Conservation (phyloP, 2,888 invertebrate species). For the Chironomus tentans region DNA sequence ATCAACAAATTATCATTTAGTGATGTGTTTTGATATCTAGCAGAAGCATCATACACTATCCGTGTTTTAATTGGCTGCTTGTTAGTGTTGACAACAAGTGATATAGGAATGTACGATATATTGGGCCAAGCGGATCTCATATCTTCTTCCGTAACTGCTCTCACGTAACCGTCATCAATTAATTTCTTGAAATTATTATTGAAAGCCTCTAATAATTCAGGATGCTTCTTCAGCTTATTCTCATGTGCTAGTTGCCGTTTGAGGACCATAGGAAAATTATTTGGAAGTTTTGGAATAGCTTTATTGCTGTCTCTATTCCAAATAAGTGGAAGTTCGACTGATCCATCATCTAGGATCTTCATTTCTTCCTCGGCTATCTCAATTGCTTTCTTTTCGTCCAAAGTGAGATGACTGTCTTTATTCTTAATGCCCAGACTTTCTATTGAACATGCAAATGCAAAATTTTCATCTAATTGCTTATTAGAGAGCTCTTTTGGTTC, state of each 20-base stretch:
- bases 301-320: constrained; percentile 28
- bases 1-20: constrained; percentile 34
- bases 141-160: constrained; percentile 29
- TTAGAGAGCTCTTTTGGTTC: background rate
- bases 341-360: background rate
- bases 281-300: constrained; percentile 28
- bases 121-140: constrained; percentile 20
- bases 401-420: background rate
- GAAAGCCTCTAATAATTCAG: constrained; percentile 27
- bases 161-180: constrained; percentile 30
- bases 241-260: constrained; percentile 29
- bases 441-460: constrained; percentile 12
- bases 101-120: constrained; percentile 33
- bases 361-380: constrained; percentile 28
- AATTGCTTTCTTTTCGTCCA: background rate
- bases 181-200: constrained; percentile 29
- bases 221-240: constrained; percentile 29
- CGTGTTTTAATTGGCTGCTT: constrained; percentile 29
- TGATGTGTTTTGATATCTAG: constrained; percentile 30
- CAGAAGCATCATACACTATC: constrained; percentile 35
- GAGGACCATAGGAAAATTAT: constrained; percentile 30
- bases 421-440: constrained; percentile 7
- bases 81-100: constrained; percentile 32
- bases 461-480: background rate
- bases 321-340: constrained; percentile 29